Evolutionary conservation across 1,140 invertebrate genomes (phyloP).

Genomic region (Agrypnia vestita): DNA sequence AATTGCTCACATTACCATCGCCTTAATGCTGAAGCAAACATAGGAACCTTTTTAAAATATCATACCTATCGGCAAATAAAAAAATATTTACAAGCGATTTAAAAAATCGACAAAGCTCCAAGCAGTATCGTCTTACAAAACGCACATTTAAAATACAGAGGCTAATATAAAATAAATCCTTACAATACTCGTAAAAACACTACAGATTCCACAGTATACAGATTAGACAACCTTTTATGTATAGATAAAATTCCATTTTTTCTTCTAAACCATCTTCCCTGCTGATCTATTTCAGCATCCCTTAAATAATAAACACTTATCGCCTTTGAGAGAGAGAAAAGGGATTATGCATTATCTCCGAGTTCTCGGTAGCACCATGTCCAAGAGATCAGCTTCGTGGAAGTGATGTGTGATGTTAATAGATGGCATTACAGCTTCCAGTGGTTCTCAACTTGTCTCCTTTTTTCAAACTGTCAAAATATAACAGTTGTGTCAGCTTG

Average conservation of each 20-base stretch:
- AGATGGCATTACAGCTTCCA: neutral
- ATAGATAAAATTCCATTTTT: slow-evolving; percentile 24
- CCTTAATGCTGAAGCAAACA: no score
- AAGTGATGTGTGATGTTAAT: slow-evolving; percentile 12
- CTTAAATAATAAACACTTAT: neutral
- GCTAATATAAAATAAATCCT: neutral
- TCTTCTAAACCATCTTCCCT: neutral
- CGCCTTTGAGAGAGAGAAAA: neutral
- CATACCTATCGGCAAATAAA: no score
- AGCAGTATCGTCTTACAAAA: no score
- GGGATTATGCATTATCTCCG: neutral
- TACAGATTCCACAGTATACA: neutral
- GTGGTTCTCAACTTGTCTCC: slow-evolving; percentile 9
- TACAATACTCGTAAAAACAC: neutral
- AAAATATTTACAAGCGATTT: no score
- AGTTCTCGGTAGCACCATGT: neutral
- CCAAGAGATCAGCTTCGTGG: slow-evolving; percentile 12
- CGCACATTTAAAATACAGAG: no score
- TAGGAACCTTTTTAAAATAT: no score
- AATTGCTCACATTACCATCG: no score
- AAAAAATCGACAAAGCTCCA: no score
- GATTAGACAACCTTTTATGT: slow-evolving; percentile 25
- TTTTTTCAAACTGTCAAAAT: neutral
- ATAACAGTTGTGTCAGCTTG: no score
- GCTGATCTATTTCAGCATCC: neutral